phyloP scores from a whole-genome alignment of 2,888 invertebrate species.

The Scelioninae gen. 1 region DNA sequence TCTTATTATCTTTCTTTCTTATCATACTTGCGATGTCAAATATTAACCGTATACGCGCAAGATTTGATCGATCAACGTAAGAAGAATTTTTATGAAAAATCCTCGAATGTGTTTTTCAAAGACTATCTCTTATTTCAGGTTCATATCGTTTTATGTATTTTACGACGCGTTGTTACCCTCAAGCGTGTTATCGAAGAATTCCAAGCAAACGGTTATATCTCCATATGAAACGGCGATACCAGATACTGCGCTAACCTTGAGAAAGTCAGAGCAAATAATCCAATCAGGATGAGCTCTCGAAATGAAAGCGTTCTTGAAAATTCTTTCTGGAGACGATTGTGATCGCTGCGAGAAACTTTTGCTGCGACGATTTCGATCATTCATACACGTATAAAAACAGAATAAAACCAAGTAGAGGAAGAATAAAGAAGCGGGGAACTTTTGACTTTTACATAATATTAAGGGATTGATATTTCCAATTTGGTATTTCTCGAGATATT shows the following conservation, averaged over 20 bases:
- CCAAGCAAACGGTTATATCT: constrained; percentile 69
- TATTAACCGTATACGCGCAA: constrained; percentile 7
- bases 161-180: constrained; percentile 56
- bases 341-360: constrained; percentile 46
- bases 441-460: constrained; percentile 44
- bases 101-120: constrained; percentile 30
- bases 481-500: neutral
- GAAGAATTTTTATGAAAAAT: constrained; percentile 23
- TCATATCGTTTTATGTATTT: constrained; percentile 53
- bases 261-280: constrained; percentile 76
- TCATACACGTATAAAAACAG: constrained; percentile 15
- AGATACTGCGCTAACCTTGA: constrained; percentile 61
- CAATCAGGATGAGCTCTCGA: constrained; percentile 73
- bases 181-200: constrained; percentile 75
- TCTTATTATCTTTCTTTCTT: neutral
- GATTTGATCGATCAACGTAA: constrained; percentile 30
- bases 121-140: constrained; percentile 54
- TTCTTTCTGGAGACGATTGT: constrained; percentile 52
- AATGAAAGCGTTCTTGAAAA: constrained; percentile 55
- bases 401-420: constrained; percentile 1
- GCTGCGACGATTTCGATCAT: constrained; percentile 42
- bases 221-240: constrained; percentile 61
- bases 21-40: neutral
- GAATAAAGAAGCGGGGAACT: neutral
- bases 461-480: constrained; percentile 49